Conservation (phyloP, 2,797 vertebrate genomes). For the Dendrocincla tyrannina region DNA sequence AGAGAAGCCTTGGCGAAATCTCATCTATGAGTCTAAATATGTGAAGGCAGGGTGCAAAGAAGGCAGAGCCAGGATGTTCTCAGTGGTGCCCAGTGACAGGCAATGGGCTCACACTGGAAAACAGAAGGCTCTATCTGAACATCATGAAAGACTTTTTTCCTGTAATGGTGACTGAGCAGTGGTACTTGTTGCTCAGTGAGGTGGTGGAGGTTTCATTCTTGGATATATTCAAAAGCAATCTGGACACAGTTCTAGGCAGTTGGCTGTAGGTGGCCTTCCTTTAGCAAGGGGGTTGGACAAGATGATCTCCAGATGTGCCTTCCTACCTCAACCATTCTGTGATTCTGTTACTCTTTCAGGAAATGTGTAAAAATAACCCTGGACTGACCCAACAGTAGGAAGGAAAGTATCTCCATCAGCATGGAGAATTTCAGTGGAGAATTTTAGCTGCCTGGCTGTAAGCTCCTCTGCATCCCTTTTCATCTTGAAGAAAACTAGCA, state of each 20-base stretch:
- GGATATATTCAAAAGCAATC: neutral
- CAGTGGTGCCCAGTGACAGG: neutral
- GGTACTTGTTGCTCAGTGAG: neutral
- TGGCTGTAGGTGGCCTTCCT: neutral
- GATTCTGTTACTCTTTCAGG: neutral
- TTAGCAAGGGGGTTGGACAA: neutral
- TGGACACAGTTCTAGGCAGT: neutral
- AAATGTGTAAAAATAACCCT: neutral
- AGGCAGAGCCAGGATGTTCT: neutral
- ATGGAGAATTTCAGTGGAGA: neutral
- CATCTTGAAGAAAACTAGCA: neutral
- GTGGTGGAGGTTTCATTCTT: neutral
- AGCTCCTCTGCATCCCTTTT: neutral
- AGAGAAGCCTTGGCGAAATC: accelerated
- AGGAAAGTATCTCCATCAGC: neutral
- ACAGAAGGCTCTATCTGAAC: neutral
- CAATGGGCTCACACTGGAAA: neutral
- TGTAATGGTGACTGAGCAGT: neutral
- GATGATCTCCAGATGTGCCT: neutral
- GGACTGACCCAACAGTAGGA: neutral
- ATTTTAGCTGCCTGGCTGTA: neutral
- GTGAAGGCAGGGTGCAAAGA: neutral
- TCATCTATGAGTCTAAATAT: neutral
- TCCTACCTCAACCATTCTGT: neutral
- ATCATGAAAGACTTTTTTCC: neutral